A percentile compares a stretch with the other conserved stretches of the same genome.
phyloP scores from a whole-genome alignment of 2,113 vertebrate genomes.

The Eubucco bourcierii region DNA sequence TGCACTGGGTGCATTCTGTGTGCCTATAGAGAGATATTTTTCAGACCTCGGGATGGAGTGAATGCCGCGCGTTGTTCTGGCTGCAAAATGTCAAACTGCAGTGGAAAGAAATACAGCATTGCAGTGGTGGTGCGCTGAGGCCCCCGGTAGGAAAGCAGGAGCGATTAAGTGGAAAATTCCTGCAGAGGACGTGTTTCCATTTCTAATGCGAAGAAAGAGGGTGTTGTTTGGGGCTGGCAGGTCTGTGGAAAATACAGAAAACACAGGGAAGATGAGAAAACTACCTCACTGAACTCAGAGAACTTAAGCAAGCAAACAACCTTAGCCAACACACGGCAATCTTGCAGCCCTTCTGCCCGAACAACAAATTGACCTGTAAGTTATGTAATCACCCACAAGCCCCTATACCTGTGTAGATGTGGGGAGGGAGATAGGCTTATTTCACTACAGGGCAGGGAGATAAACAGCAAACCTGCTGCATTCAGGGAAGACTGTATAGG shows the following conservation, averaged over 20 bases:
- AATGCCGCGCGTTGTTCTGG: conserved; percentile 78
- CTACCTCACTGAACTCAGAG: conserved; percentile 77
- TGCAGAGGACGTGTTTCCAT: conserved; percentile 82
- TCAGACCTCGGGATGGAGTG: conserved; percentile 61
- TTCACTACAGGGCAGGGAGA: not conserved
- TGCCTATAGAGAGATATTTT: not conserved
- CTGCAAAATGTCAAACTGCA: conserved; percentile 77
- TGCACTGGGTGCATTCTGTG: conserved; percentile 32
- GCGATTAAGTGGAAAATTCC: conserved; percentile 86
- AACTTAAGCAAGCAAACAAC: conserved; percentile 72
- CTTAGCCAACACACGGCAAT: conserved; percentile 47
- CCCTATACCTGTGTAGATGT: rapidly evolving
- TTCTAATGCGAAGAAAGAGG: conserved; percentile 83
- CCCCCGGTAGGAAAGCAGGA: conserved; percentile 76
- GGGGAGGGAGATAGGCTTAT: not conserved
- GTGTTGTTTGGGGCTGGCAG: conserved; percentile 80
- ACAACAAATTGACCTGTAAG: conserved; percentile 3
- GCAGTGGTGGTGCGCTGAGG: conserved; percentile 79
- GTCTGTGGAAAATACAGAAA: conserved; percentile 79
- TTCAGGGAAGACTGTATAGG: not conserved
- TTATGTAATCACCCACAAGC: conserved; percentile 13
- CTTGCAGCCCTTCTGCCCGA: conserved; percentile 3
- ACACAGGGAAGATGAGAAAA: conserved; percentile 78
- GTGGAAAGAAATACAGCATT: conserved; percentile 83
- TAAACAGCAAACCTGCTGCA: not conserved